Base-by-base conservation (phyloP, 2,113 vertebrate species). In the Fukomys damarensis region DNA sequence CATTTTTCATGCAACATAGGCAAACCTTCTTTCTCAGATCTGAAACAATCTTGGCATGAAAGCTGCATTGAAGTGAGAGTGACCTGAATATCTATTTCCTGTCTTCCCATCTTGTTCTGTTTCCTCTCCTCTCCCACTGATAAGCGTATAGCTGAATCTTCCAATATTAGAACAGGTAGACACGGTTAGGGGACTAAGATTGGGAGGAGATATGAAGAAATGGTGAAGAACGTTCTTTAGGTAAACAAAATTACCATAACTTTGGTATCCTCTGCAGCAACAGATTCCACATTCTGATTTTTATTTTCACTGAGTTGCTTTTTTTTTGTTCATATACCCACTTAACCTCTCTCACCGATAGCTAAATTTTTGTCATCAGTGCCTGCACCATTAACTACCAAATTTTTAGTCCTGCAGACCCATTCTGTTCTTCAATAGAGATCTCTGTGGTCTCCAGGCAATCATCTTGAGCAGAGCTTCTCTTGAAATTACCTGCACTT, bases 401-500 rank as follows among this genome's bases (percentile, higher is more conserved):
- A 58, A 93, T 72, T 43, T 35, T 82, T 38, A 84, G 46, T 32
- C 20, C 46, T 17, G 56, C 66, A 3, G 4, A 88, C 17, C 88
- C 56, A 46, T 95, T 80, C 38, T 79, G 0, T 41, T 66, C 58
- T 59, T 93, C 28, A 38, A 1, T 12, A 81, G 56, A n/a, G n/a
- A 95, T 88, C 63, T 74, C 11, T 90, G 4, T 35, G 41, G 41
- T 20, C 30, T 85, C 5, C 11, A 30, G 41, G n/a, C 4, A 87
- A 54, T n/a, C 7, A 35, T 61, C 30, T 61, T 81, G 7, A 35
- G 10, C 59, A 24, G 54, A 79, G 5, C 41, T 7, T 95, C 22
- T 83, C 68, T 87, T 94, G 59, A 93, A 97, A 52, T 87, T 32
- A 52, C 79, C 41, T 61, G 4, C 5, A 41, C 5, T 95, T 95